Base-by-base conservation (phyloP, 2,888 invertebrate genomes). In the Microctonus aethiopoides region DNA sequence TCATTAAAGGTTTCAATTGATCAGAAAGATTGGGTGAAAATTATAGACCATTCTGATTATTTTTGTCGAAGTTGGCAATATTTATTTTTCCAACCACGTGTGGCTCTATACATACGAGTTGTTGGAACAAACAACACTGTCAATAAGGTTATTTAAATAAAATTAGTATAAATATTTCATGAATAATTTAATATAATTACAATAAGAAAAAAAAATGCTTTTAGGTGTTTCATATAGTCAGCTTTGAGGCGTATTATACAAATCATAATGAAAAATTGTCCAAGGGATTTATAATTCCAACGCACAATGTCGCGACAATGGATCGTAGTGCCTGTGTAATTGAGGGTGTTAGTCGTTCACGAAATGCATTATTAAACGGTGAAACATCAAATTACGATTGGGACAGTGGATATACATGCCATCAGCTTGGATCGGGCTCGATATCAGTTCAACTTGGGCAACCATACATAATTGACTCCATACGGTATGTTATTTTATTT, bases 341-440 rank as follows among this genome's bases (percentile, higher is more conserved):
- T 54, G 99, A 99, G 88, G 99, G 99, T 70, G 99, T 99, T 9
- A 91, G 92, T 81, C 93, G 99, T 11, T 94, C 94, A 59, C 91
- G 98, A 76, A 98, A 99, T 89, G 95, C 97, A 0, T 90, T 99
- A 11, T 90, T 99, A 71, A 98, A 99, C 89, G 99, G 99, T 13
- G 97, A 99, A 87, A 95, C 92, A 67, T 91, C 93, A 81, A 94
- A 95, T 88, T 99, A 99, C 87, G 98, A 99, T 89, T 99, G 98
- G 98, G 99, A 99, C 88, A 95, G 95, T 67, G 98, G 98, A 74
- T 99, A 98, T 87, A 98, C 98, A 4, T 98, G 98, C 87, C 98
- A 98, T 89, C 98, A 98, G 88, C 89, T 97, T 73, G 96, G 97
- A 78, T 94, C 95, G 76, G 98, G 99, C 70, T 93, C 95, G 78